Evolutionary conservation across 2,113 vertebrate species (phyloP).

Genomic region (Leptodactylus fuscus): DNA sequence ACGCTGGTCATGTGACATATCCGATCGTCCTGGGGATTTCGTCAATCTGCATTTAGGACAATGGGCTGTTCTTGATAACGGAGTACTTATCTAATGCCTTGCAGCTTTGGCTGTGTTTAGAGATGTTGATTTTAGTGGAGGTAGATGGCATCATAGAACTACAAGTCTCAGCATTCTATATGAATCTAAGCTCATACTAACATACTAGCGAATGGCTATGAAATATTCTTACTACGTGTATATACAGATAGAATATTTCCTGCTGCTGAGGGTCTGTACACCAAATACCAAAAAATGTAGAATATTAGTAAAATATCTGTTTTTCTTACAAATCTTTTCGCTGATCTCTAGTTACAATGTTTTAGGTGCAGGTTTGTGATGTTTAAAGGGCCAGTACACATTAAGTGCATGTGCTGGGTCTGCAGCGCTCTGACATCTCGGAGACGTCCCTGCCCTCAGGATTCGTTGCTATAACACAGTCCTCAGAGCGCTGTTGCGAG

Average conservation of each 20-base stretch:
- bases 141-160: neutral
- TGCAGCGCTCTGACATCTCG: neutral
- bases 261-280: no score
- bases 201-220: no score
- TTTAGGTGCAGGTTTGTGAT: no score
- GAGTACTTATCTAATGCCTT: neutral
- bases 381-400: no score
- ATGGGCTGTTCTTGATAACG: neutral
- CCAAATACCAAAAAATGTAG: no score
- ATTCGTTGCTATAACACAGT: neutral
- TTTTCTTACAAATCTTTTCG: no score
- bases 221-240: no score
- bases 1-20: neutral
- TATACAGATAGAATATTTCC: no score
- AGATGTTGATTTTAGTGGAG: neutral
- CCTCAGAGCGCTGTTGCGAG: neutral
- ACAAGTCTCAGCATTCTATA: neutral
- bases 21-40: neutral
- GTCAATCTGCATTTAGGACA: constrained; percentile 1
- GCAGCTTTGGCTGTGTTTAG: neutral
- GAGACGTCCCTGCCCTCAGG: no score
- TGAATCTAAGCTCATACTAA: neutral
- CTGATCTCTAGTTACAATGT: no score
- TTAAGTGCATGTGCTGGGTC: no score
- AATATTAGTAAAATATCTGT: no score